A percentile compares a stretch with the other conserved stretches of the same genome.
phyloP scores from a whole-genome alignment of 2,113 vertebrate species.

The Redunca redunca region DNA sequence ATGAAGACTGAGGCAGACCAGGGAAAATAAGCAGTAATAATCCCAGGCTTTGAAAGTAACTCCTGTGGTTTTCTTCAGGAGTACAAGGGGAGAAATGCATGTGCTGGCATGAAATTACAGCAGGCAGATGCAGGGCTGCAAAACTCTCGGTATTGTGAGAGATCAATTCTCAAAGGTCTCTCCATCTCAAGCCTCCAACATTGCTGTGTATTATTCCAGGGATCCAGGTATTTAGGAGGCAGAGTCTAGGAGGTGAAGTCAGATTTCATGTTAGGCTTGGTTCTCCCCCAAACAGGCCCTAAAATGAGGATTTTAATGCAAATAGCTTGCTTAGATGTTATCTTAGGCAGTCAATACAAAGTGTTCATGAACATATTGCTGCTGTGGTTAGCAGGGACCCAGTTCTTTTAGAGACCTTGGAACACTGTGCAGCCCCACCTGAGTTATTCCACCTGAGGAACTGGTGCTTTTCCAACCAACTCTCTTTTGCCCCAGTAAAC shows the following conservation, averaged over 20 bases:
- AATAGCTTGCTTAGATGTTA: background rate
- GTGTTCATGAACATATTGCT: background rate
- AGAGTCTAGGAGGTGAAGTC: background rate
- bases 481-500: background rate
- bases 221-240: background rate
- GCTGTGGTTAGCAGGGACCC: background rate
- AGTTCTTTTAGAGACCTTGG: background rate
- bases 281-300: background rate
- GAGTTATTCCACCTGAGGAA: background rate
- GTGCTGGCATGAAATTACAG: background rate
- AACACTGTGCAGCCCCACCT: background rate
- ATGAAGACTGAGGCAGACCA: background rate
- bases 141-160: background rate
- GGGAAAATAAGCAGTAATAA: background rate
- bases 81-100: background rate
- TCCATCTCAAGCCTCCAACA: background rate
- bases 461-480: background rate
- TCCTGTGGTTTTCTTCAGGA: background rate
- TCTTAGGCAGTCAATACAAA: background rate
- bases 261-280: background rate
- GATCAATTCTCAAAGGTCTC: background rate
- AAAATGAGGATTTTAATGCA: background rate
- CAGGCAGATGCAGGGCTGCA: background rate
- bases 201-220: background rate
- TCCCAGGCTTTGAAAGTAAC: background rate